phyloP scores from a whole-genome alignment of 2,113 vertebrate species.

The Pseudolaguvia tuberculata region DNA sequence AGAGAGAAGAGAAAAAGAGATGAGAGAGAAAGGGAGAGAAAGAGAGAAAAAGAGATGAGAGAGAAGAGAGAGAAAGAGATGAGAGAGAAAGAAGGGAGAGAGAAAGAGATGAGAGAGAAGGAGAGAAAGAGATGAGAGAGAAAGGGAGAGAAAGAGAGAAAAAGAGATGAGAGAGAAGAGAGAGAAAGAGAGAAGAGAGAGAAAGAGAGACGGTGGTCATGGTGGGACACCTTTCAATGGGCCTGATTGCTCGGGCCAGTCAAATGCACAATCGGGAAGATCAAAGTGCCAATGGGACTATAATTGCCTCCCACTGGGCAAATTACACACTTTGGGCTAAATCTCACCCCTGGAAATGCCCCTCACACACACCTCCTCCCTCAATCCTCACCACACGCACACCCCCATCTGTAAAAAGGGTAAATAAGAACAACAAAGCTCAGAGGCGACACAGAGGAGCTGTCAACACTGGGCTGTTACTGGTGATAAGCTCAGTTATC shows the following conservation, averaged over 20 bases:
- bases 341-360: constrained; percentile 11
- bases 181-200: constrained; percentile 30
- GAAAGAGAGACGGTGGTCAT: constrained; percentile 29
- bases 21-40: constrained; percentile 25
- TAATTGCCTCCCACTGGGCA: constrained; percentile 67
- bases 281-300: constrained; percentile 72
- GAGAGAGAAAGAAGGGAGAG: constrained; percentile 29
- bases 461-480: constrained; percentile 52
- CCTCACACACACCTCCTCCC: constrained; percentile 6
- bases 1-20: constrained; percentile 23
- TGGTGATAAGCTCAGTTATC: constrained; percentile 30
- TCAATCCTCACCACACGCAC: constrained; percentile 16
- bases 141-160: constrained; percentile 16
- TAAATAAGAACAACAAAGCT: constrained; percentile 65
- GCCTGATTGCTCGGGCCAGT: constrained; percentile 64
- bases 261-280: constrained; percentile 71
- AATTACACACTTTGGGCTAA: constrained; percentile 59
- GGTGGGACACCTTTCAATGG: constrained; percentile 47
- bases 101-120: too few relatives aligned
- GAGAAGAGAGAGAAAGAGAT: constrained; percentile 26
- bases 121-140: constrained; percentile 31
- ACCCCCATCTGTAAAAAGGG: constrained; percentile 61
- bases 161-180: constrained; percentile 30
- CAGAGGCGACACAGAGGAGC: constrained; percentile 34
- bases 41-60: too few relatives aligned